Evolutionary conservation across 2,113 vertebrate genomes (phyloP), one percentile per base, ranked within the genome.

Genomic region (Halichoeres trimaculatus): DNA sequence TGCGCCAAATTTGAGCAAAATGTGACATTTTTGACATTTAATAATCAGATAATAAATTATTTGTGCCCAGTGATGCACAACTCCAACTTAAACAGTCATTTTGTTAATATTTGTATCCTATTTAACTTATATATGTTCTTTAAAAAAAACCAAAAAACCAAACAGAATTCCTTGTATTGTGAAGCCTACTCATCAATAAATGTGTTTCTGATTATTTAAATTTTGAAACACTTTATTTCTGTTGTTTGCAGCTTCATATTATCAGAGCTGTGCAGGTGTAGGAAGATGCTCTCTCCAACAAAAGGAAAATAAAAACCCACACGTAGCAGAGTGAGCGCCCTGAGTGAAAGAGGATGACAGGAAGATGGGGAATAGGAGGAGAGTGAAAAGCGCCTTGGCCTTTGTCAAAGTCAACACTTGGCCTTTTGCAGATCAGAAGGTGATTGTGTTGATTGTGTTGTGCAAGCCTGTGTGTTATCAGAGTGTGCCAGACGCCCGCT

Each of bases 401-500:
- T 93, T 93, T 93, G 88, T 93, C 91, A 93, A 92, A 92, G 89
- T 91, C 90, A 88, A 84, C 68, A 69, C 75, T 79, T 92, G 91
- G 80, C 90, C 92, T 93, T 94, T 87, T 83, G 80, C 14, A 23
- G 50, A 82, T 76, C 79, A 84, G 83, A 65, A 79, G 74, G 81
- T 58, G 79, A 77, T 85, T 80, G 86, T 56, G 59, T 66, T 76
- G 79, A 51, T 48, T 52, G 58, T 83, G 87, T 76, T 86, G 61
- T 55, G 83, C 74, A 68, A 80, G 79, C 52, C n/a, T 8, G 64
- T 41, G 74, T 72, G 74, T 76, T 83, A 85, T 89, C 76, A 54
- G 78, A 58, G 68, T 56, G 75, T 87, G 78, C 26, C 22, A 64
- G 80, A 70, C 52, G 50, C 17, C 43, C 17, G 17, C 43, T n/a